Evolutionary conservation across 2,888 invertebrate genomes (phyloP).

Genomic region (Caenorhabditis sp.): DNA sequence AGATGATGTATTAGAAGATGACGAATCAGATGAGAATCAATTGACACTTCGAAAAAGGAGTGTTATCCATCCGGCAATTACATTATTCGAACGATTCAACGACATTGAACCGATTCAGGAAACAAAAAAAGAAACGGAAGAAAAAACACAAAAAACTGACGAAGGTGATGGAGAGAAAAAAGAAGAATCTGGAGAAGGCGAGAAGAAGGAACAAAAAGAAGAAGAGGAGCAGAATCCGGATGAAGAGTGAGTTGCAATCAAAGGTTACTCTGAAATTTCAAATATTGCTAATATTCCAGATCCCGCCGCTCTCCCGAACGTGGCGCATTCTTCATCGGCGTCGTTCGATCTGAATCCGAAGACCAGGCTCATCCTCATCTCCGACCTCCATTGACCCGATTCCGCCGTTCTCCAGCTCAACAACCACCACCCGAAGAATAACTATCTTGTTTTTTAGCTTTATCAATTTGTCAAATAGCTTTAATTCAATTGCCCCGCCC

Average conservation of each 20-base stretch:
- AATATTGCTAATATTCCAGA: slow-evolving; percentile 6
- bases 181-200: slow-evolving; percentile 1
- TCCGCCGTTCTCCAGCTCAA: not conserved
- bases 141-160: too few species aligned
- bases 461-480: not conserved
- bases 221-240: not conserved
- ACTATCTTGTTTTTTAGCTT: not conserved
- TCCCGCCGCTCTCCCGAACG: slow-evolving; percentile 11
- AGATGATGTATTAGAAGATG: slow-evolving; percentile 52
- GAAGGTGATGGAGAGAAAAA: too few species aligned
- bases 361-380: slow-evolving; percentile 36
- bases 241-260: not conserved
- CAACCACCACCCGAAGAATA: not conserved
- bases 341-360: slow-evolving; percentile 36
- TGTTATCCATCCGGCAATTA: slow-evolving; percentile 39
- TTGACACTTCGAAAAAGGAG: slow-evolving; percentile 26
- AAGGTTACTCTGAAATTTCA: slow-evolving; percentile 1
- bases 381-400: slow-evolving; percentile 13
- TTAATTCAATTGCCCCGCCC: not conserved
- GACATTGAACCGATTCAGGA: slow-evolving; percentile 12
- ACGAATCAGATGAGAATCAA: slow-evolving; percentile 41
- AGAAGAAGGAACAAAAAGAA: slow-evolving; percentile 2
- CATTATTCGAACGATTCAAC: slow-evolving; percentile 27
- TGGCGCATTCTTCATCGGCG: slow-evolving; percentile 34
- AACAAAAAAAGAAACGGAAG: slow-evolving; percentile 1